Base-by-base conservation (phyloP, 2,797 vertebrate genomes). In the Morus bassanus region DNA sequence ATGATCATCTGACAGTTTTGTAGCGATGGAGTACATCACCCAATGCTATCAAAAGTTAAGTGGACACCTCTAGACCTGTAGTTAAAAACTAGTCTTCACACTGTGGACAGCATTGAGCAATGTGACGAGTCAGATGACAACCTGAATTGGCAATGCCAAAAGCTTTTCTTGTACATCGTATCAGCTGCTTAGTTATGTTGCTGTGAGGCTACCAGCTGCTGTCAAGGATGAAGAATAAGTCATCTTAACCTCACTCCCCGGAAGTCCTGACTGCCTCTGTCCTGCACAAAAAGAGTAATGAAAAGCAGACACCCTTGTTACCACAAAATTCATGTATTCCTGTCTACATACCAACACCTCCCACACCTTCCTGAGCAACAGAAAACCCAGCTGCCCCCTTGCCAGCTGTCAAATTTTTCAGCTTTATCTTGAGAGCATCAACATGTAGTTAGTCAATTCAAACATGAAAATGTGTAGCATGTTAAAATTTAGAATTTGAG, bases 341-440 rank as follows among this genome's bases (percentile, higher is more conserved):
- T 91, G 10, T 86, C 93, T 96, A 73, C 96, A 89, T 96, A 89
- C 85, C 82, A 93, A 81, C 95, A 93, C 95, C 89, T 96, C 97
- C 97, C 73, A 96, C 95, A 77, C 83, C 93, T 96, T 97, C 92
- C 92, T 96, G 95, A 96, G 95, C 94, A 96, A 93, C 93, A 97
- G 91, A 96, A 97, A 92, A 95, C 94, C 94, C 79, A 96, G 84
- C 95, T 93, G 69, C 95, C 96, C 96, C 91, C 95, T 95, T 96
- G 91, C 91, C 95, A 97, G 93, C 97, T 97, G 96, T 97, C 97
- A 93, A 80, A 93, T 88, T 96, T 92, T 93, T 96, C 95, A 96
- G 91, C 82, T 97, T 97, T 96, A 91, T 94, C 92, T 96, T 94
- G 95, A 93, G 94, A 96, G 94, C 96, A 95, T 97, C 96, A 97